phyloP scores from a whole-genome alignment of 2,888 invertebrate species.

The Cristatella mucedo region DNA sequence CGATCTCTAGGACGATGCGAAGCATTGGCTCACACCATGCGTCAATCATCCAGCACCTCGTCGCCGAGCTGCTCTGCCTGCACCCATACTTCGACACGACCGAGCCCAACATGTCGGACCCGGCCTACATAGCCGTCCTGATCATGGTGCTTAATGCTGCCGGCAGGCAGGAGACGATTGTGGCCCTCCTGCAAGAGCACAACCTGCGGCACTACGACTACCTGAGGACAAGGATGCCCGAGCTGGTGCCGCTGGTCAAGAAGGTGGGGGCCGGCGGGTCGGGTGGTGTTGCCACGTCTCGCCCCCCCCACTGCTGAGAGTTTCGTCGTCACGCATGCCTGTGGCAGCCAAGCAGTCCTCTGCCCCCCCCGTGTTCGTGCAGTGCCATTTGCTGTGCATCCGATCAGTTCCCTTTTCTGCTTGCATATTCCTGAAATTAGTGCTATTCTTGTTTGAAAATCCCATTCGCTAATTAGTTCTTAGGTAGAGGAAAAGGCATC shows the following conservation, averaged over 20 bases:
- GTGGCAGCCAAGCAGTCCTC: no score
- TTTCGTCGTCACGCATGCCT: no score
- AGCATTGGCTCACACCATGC: conserved; percentile 76
- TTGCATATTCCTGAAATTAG: no score
- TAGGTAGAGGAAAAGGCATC: no score
- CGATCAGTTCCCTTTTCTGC: no score
- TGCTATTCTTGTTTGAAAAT: no score
- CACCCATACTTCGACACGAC: conserved; percentile 93
- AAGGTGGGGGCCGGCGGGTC: no score
- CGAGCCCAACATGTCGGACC: conserved; percentile 87
- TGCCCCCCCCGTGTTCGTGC: no score
- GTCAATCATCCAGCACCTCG: conserved; percentile 68
- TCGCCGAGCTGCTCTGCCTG: conserved; percentile 69
- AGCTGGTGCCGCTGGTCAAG: conserved; percentile 60
- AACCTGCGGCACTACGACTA: conserved; percentile 83
- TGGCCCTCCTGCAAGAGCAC: conserved; percentile 77
- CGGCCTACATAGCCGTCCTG: conserved; percentile 70
- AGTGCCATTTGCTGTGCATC: no score
- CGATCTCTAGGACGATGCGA: conserved; percentile 57
- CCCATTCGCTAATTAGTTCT: no score
- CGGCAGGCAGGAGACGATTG: conserved; percentile 69
- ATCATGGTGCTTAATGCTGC: conserved; percentile 89
- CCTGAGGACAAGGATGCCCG: conserved; percentile 75
- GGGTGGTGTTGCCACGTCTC: no score
- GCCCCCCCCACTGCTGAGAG: no score